These are phyloP conservation scores for Eulemur macaco DNA, from an alignment of 2,113 vertebrate species.

Conservation along the genomic window DNA sequence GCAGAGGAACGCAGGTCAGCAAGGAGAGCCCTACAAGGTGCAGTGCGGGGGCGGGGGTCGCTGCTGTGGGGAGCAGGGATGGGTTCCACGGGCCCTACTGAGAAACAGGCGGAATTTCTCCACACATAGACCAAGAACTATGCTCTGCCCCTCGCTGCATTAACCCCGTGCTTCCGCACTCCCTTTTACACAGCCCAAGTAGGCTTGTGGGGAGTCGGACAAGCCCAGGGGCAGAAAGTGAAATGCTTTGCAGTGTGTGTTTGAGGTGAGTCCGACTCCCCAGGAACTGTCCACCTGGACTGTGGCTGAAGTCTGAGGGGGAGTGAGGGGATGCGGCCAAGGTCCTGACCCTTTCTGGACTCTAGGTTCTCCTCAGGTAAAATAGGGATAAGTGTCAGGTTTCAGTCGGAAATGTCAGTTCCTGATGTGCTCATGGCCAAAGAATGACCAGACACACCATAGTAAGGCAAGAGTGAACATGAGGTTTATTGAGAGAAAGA, in stretches of 20 bases:
- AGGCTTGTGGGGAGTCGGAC: not conserved
- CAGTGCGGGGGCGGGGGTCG: not conserved
- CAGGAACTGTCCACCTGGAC: not conserved
- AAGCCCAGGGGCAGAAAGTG: not conserved
- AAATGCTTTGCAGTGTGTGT: not conserved
- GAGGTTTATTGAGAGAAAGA: too few species aligned
- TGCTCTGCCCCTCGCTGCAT: not conserved
- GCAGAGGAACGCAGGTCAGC: not conserved
- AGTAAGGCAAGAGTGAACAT: too few species aligned
- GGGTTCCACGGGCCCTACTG: not conserved
- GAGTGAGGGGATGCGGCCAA: not conserved
- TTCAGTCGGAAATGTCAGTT: too few species aligned
- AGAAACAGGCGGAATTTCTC: not conserved
- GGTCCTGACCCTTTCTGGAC: not conserved
- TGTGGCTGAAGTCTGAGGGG: not conserved
- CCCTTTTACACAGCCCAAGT: not conserved
- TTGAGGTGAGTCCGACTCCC: not conserved
- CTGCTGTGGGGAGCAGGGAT: not conserved
- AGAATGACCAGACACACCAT: too few species aligned
- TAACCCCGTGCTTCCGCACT: not conserved
- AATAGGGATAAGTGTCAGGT: not conserved
- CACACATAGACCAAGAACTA: not conserved
- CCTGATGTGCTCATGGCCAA: too few species aligned
- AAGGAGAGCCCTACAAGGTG: not conserved
- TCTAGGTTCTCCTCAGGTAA: not conserved